These are phyloP conservation scores for Exephanes ischioxanthus DNA, from an alignment of 2,888 invertebrate genomes.

Conservation along the genomic window DNA sequence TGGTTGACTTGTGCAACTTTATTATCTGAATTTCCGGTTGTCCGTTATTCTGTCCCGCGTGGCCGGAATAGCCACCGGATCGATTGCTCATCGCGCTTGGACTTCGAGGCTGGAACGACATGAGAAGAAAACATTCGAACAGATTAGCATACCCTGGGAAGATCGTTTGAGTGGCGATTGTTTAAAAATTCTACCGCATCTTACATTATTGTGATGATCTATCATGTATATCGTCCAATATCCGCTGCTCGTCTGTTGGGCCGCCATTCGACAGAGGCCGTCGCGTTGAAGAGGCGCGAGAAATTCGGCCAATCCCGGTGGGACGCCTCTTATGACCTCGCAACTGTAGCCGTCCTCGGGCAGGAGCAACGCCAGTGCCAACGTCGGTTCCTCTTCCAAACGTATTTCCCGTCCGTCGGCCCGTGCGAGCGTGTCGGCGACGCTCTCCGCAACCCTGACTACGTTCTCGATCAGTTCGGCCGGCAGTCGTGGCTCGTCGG, in stretches of 20 bases:
- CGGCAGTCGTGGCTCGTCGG: conserved; percentile 87
- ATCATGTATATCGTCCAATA: conserved; percentile 98
- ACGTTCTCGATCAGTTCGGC: conserved; percentile 88
- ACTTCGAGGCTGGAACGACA: conserved; percentile 86
- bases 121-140: background rate
- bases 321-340: conserved; percentile 97
- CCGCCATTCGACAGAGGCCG: conserved; percentile 95
- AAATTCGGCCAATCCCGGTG: conserved; percentile 96
- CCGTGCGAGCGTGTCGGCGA: conserved; percentile 96
- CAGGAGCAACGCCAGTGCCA: conserved; percentile 95
- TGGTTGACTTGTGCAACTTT: conserved; percentile 96
- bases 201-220: conserved; percentile 87
- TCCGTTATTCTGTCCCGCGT: conserved; percentile 83
- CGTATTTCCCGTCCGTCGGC: conserved; percentile 96
- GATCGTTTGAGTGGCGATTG: background rate
- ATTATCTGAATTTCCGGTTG: conserved; percentile 94
- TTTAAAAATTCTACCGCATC: background rate
- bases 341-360: conserved; percentile 99
- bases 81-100: conserved; percentile 89
- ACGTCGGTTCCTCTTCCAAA: conserved; percentile 96
- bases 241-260: conserved; percentile 96
- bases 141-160: background rate
- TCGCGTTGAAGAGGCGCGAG: conserved; percentile 93
- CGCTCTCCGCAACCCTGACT: conserved; percentile 91
- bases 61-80: conserved; percentile 85